Evolutionary conservation across 2,113 vertebrate genomes (phyloP), one percentile per base, ranked within the genome.

Genomic region (Esox niger): DNA sequence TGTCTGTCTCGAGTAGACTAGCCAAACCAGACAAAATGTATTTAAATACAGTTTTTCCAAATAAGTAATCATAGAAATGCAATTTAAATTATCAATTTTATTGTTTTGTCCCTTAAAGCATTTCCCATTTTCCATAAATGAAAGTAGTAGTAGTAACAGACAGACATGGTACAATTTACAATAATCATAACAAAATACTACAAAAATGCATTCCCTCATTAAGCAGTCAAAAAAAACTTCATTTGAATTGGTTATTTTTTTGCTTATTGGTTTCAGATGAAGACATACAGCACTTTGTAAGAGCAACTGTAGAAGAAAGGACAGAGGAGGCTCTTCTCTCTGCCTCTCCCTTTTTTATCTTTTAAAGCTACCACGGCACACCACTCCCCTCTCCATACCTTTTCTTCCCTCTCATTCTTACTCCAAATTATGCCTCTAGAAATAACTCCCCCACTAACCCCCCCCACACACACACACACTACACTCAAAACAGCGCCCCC

Each of bases 31-130:
- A 38, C 9, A 2, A 0, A n/a, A 38, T 38, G 11, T 15, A 13
- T 17, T 43, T 17, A 43, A 43, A 43, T 43, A 43, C 35, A 43
- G 35, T 13, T 43, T 13, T 60, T 27, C 73, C 73, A 74, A 3
- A 55, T 9, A 67, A 71, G 43, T 38, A 47, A 29, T 25, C 9
- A 64, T 26, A 32, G 27, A 43, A 13, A 74, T 6, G 32, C 58
- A 38, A 43, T 68, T 65, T 21, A 68, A 49, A 54, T 54, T 5
- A 70, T 70, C 64, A 9, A 20, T 71, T 77, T 84, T 84, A 76
- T 80, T 76, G 69, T 69, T 77, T 69, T 69, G 63, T 78, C 70
- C 73, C 52, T 26, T 63, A 63, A 55, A 52, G 4, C 46, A 7
- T 59, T 59, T 35, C 67, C 58, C 32, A 31, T 73, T 57, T 73